Conservation (phyloP, 2,797 vertebrate species). For the Helostoma temminkii region DNA sequence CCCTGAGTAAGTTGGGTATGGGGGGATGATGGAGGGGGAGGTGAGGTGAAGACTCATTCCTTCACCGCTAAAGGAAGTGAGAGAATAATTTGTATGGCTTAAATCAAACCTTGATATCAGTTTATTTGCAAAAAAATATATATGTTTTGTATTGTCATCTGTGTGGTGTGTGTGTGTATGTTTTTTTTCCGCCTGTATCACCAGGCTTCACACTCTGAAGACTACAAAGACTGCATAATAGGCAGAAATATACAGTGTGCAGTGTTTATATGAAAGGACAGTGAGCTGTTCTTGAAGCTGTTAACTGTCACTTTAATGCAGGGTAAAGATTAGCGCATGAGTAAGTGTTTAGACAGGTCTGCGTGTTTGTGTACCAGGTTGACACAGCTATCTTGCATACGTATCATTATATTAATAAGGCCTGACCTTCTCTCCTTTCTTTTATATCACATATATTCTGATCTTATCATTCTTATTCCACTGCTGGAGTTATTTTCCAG, state of each 20-base stretch:
- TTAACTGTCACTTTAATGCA: constrained; percentile 59
- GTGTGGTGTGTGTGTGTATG: too few species aligned
- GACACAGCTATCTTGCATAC: constrained; percentile 27
- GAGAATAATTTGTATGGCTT: background rate
- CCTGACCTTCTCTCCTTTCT: constrained; percentile 44
- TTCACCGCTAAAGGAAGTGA: background rate
- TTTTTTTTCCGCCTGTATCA: constrained; percentile 6
- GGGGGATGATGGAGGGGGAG: background rate
- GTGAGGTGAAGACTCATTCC: constrained; percentile 3
- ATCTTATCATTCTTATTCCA: constrained; percentile 36
- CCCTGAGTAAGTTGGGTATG: constrained; percentile 25
- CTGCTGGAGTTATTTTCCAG: constrained; percentile 4
- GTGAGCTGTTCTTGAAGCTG: constrained; percentile 62
- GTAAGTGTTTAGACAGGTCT: constrained; percentile 29
- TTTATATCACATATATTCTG: constrained; percentile 35
- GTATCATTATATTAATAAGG: constrained; percentile 48
- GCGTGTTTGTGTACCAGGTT: constrained; percentile 21
- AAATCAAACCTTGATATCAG: background rate
- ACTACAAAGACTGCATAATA: constrained; percentile 31
- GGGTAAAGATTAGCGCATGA: constrained; percentile 43
- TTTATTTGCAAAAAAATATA: background rate
- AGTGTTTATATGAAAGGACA: constrained; percentile 48
- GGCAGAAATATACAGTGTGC: background rate
- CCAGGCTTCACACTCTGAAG: constrained; percentile 1
- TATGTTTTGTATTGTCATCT: background rate